Evolutionary conservation across 1,140 invertebrate species (phyloP).

Genomic region (Drosophila auraria): DNA sequence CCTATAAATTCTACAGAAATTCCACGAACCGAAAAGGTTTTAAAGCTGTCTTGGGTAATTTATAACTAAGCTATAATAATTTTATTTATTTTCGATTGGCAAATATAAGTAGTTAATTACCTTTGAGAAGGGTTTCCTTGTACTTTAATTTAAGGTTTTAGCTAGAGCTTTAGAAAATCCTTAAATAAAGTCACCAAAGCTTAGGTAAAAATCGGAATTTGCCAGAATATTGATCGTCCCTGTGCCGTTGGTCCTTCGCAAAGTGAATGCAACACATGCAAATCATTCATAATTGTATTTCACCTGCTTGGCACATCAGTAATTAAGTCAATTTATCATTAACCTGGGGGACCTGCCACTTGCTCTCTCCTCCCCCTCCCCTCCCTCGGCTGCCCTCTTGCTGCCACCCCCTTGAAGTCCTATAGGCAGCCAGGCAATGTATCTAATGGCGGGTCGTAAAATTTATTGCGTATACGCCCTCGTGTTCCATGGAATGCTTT

Average conservation of each 20-base stretch:
- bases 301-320: slow-evolving; percentile 70
- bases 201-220: no score
- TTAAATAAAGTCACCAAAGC: background rate
- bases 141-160: background rate
- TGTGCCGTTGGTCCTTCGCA: background rate
- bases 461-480: slow-evolving; percentile 82
- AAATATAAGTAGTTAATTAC: background rate
- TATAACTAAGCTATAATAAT: no score
- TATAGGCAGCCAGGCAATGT: slow-evolving; percentile 54
- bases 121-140: background rate
- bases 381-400: background rate
- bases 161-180: background rate
- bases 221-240: slow-evolving; percentile 6
- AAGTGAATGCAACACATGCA: slow-evolving; percentile 50
- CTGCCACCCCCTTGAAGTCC: background rate
- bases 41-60: background rate
- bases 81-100: no score
- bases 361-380: slow-evolving; percentile 4
- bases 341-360: slow-evolving; percentile 47
- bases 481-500: slow-evolving; percentile 71
- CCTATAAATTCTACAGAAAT: background rate
- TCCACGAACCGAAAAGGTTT: background rate
- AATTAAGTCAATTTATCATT: slow-evolving; percentile 83
- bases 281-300: slow-evolving; percentile 71
- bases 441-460: slow-evolving; percentile 80